These are phyloP conservation scores for Loripinus fragilis DNA, from an alignment of 2,888 invertebrate genomes.

Conservation along the genomic window DNA sequence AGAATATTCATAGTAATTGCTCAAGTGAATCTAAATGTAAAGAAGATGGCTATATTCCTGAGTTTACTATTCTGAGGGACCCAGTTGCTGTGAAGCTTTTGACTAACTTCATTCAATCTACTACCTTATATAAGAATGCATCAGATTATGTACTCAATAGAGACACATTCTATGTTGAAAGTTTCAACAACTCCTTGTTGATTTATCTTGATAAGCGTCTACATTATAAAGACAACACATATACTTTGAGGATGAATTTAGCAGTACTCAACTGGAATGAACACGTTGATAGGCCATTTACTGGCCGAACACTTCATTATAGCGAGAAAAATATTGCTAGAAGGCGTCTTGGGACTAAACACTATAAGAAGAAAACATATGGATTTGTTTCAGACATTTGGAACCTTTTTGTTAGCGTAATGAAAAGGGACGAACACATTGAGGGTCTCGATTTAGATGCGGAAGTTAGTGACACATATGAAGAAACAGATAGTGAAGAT, in stretches of 20 bases:
- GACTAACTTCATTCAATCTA: neutral
- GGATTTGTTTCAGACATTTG: neutral
- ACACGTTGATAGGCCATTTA: conserved; percentile 7
- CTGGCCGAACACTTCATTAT: neutral
- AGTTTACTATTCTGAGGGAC: neutral
- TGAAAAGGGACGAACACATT: no score
- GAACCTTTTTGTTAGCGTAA: neutral
- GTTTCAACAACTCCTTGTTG: neutral
- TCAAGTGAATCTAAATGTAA: neutral
- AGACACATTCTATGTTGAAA: neutral
- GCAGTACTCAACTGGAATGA: neutral
- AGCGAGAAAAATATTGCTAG: neutral
- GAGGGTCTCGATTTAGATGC: no score
- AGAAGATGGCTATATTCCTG: neutral
- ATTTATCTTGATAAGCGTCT: neutral
- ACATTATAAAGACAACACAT: neutral
- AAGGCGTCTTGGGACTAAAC: neutral
- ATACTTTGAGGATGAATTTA: no score
- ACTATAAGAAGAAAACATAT: neutral
- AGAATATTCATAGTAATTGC: neutral
- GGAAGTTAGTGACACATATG: no score
- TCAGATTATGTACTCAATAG: neutral
- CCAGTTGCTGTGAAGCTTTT: neutral
- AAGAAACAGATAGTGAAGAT: no score
- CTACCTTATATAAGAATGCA: neutral